Evolutionary conservation across 2,888 invertebrate genomes (phyloP).

Genomic region (Yponomeuta sedellus): DNA sequence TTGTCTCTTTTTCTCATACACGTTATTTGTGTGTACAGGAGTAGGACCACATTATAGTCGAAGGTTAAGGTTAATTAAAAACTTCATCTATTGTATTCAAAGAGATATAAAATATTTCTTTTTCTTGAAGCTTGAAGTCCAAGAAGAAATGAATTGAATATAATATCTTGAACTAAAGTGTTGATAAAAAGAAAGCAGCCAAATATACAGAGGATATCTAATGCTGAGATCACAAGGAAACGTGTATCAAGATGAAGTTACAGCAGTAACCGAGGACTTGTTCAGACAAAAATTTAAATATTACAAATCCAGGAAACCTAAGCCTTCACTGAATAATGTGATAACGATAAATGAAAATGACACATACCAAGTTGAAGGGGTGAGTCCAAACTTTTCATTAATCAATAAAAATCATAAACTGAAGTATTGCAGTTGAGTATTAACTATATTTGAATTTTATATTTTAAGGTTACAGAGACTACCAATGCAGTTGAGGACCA

Average conservation of each 20-base stretch:
- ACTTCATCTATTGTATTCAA: no score
- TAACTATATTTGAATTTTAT: not conserved
- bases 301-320: constrained; percentile 82
- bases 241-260: not conserved
- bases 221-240: not conserved
- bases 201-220: not conserved
- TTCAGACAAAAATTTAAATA: constrained; percentile 87
- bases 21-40: no score
- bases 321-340: constrained; percentile 79
- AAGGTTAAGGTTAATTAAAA: no score
- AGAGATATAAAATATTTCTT: no score
- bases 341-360: constrained; percentile 63
- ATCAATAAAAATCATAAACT: not conserved
- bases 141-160: no score
- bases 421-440: not conserved
- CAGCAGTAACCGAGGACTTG: constrained; percentile 25
- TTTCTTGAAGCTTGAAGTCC: no score
- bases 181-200: not conserved
- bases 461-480: not conserved
- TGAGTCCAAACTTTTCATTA: not conserved
- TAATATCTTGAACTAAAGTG: no score
- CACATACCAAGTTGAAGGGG: not conserved
- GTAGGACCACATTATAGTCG: no score
- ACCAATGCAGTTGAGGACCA: constrained; percentile 54
- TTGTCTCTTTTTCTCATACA: no score